These are phyloP conservation scores for Borostomias antarcticus DNA, from an alignment of 2,797 vertebrate genomes.

Conservation along the genomic window DNA sequence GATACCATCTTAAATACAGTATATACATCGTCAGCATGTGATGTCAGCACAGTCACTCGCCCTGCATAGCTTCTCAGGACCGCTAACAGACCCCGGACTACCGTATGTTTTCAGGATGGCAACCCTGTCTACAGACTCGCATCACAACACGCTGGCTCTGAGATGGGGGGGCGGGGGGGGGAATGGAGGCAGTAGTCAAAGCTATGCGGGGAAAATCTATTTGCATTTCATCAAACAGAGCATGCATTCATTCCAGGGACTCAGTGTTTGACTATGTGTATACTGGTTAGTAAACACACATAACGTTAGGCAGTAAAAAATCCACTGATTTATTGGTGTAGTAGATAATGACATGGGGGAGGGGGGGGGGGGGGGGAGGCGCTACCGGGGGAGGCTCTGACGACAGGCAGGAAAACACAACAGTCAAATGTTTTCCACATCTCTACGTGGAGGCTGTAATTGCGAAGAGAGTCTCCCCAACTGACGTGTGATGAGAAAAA, in stretches of 20 bases:
- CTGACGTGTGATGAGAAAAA: neutral
- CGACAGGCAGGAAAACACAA: neutral
- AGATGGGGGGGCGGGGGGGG: neutral
- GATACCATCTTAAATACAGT: slow-evolving; percentile 44
- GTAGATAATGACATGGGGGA: slow-evolving; percentile 12
- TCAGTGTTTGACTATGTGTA: slow-evolving; percentile 17
- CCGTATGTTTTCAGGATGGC: slow-evolving; percentile 17
- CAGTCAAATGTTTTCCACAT: neutral
- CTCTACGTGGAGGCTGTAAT: neutral
- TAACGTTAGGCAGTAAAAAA: slow-evolving; percentile 13
- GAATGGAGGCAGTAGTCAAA: slow-evolving; percentile 5
- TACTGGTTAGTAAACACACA: slow-evolving; percentile 21
- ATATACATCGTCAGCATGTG: slow-evolving; percentile 36
- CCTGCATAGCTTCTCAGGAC: no score
- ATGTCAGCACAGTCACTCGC: slow-evolving; percentile 22
- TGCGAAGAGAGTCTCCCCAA: neutral
- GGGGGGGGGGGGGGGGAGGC: neutral
- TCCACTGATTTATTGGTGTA: slow-evolving; percentile 7
- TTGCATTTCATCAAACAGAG: slow-evolving; percentile 11
- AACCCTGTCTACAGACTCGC: slow-evolving; percentile 25
- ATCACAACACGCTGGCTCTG: slow-evolving; percentile 18
- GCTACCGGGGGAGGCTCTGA: no score
- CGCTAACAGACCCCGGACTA: slow-evolving; percentile 8
- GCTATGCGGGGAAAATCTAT: slow-evolving; percentile 2
- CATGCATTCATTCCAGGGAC: slow-evolving; percentile 15